Conservation (phyloP, 2,888 invertebrate species). For the Xanthorhoe spadicearia region DNA sequence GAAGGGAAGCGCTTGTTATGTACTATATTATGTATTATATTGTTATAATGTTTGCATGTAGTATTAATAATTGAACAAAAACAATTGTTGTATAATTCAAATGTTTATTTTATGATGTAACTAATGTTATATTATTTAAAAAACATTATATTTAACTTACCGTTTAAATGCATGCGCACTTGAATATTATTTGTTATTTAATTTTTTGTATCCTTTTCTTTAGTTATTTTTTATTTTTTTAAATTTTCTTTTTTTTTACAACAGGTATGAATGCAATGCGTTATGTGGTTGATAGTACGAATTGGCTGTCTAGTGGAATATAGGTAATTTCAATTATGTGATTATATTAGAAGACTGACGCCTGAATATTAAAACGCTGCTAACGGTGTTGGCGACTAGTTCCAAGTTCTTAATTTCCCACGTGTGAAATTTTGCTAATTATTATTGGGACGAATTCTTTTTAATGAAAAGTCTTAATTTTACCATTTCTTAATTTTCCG, state of each 20-base stretch:
- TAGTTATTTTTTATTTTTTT: conserved; percentile 47
- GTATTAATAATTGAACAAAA: conserved; percentile 10
- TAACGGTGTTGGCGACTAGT: too few species aligned
- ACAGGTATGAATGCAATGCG: conserved; percentile 82
- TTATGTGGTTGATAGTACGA: conserved; percentile 75
- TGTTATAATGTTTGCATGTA: conserved; percentile 26
- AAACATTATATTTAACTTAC: not conserved
- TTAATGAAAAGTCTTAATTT: too few species aligned
- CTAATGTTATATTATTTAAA: conserved; percentile 34
- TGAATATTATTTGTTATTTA: not conserved
- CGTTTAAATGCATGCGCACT: conserved; percentile 8
- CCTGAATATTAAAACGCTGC: too few species aligned
- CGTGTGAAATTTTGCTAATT: too few species aligned
- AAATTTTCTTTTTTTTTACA: conserved; percentile 58
- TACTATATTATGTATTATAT: conserved; percentile 30
- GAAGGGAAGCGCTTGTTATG: conserved; percentile 41
- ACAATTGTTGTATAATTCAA: conserved; percentile 15
- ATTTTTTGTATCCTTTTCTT: not conserved
- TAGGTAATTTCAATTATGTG: conserved; percentile 49
- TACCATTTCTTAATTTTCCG: too few species aligned
- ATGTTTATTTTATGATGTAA: conserved; percentile 29
- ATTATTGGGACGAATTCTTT: too few species aligned
- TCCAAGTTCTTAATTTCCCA: too few species aligned
- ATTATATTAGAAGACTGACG: not conserved
- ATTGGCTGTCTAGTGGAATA: conserved; percentile 58